These are phyloP conservation scores for Orthosia gracilis DNA, from an alignment of 2,888 invertebrate species.

Conservation along the genomic window DNA sequence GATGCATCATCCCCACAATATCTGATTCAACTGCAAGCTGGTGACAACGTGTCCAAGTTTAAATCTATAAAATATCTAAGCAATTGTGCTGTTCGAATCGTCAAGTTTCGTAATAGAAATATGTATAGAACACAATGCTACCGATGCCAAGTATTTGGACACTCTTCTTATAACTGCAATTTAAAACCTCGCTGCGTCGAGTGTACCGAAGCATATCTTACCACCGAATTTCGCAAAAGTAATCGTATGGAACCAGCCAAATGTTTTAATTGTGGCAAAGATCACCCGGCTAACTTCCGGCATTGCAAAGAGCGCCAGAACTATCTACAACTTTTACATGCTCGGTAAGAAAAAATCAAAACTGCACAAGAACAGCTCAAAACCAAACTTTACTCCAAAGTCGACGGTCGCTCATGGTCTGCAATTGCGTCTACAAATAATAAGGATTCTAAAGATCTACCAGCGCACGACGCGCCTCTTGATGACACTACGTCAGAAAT, in stretches of 20 bases:
- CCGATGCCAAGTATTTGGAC: slow-evolving; percentile 11
- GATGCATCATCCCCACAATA: neutral
- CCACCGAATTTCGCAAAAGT: neutral
- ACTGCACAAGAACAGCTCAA: neutral
- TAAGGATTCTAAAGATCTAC: neutral
- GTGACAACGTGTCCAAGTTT: neutral
- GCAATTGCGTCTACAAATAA: neutral
- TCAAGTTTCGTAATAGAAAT: neutral
- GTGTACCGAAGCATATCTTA: neutral
- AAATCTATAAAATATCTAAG: neutral
- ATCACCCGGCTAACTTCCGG: neutral
- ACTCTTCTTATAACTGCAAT: neutral
- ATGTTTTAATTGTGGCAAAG: slow-evolving; percentile 1
- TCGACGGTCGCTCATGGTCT: neutral
- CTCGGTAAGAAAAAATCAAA: neutral
- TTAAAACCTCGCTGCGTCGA: neutral
- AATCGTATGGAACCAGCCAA: neutral
- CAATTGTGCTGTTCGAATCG: neutral
- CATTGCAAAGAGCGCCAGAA: neutral
- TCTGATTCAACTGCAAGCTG: neutral
- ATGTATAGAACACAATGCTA: neutral
- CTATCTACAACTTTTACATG: neutral
- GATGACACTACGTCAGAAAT: neutral
- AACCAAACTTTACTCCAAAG: neutral
- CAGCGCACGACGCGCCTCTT: neutral